phyloP scores from a whole-genome alignment of 2,888 invertebrate genomes.

The Clanis bilineata region DNA sequence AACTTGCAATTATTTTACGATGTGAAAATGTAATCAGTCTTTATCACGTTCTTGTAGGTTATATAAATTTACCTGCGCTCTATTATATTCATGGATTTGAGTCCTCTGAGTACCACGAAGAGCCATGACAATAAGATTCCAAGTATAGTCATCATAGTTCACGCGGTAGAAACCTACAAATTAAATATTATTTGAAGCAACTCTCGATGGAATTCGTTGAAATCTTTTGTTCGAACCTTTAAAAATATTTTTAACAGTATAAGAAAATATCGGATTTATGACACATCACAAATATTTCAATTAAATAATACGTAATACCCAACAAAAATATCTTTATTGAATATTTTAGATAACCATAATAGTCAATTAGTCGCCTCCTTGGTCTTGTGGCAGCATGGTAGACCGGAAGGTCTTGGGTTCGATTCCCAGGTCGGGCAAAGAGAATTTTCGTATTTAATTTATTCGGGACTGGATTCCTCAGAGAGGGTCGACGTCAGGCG shows the following conservation, averaged over 20 bases:
- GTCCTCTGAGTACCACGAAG: slow-evolving; percentile 53
- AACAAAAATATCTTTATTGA: too few relatives aligned
- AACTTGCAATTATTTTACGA: too few relatives aligned
- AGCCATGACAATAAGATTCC: slow-evolving; percentile 74
- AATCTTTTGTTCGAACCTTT: background rate
- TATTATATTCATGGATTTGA: slow-evolving; percentile 84
- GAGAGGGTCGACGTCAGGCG: too few relatives aligned
- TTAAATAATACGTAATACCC: too few relatives aligned
- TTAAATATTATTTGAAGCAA: background rate
- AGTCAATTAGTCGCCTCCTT: too few relatives aligned
- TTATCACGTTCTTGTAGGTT: background rate
- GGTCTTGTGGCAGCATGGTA: too few relatives aligned
- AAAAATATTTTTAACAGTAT: background rate
- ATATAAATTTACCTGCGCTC: slow-evolving; percentile 83
- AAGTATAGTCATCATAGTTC: slow-evolving; percentile 83
- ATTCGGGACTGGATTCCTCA: too few relatives aligned
- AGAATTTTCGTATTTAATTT: too few relatives aligned
- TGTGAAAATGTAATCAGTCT: too few relatives aligned
- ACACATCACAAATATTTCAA: background rate
- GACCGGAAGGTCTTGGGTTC: too few relatives aligned
- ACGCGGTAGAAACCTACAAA: slow-evolving; percentile 85
- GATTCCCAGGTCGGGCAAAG: too few relatives aligned
- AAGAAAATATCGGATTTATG: background rate
- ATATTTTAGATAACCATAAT: too few relatives aligned
- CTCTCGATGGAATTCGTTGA: background rate